Percentiles rank a stretch among this genome's conserved stretches.
Conservation (phyloP, 2,113 vertebrate genomes). For the Pao palembangensis region DNA sequence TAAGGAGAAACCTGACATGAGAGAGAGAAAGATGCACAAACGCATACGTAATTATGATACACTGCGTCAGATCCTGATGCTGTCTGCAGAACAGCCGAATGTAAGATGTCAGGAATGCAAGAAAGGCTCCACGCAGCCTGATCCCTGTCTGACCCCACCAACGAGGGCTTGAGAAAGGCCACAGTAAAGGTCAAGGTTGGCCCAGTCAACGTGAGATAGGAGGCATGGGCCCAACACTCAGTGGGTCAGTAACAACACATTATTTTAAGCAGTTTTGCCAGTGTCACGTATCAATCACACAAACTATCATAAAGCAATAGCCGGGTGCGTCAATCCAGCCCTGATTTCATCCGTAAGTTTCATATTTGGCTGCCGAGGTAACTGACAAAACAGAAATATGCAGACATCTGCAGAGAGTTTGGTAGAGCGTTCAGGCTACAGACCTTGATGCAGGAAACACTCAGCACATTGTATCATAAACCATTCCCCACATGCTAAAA, state of each 20-base stretch:
- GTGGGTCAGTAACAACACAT: constrained; percentile 3
- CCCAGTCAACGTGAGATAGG: constrained; percentile 3
- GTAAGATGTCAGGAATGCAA: too few relatives aligned
- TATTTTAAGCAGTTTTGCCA: constrained; percentile 7
- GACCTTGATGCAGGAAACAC: neutral
- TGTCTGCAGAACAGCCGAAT: too few relatives aligned
- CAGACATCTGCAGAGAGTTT: neutral
- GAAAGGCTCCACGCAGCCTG: constrained; percentile 29
- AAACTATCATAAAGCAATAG: neutral
- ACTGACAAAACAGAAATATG: neutral
- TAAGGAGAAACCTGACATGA: too few relatives aligned
- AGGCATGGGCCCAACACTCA: neutral
- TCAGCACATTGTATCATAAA: neutral
- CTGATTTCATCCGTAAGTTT: neutral
- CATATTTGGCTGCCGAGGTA: neutral
- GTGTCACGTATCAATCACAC: neutral
- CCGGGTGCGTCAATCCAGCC: neutral
- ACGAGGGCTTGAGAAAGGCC: constrained; percentile 48
- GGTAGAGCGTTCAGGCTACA: neutral
- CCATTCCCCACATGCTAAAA: neutral
- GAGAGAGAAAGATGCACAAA: too few relatives aligned
- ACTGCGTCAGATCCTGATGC: too few relatives aligned
- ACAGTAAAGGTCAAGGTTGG: constrained; percentile 38
- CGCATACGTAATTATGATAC: too few relatives aligned
- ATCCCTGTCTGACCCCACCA: constrained; percentile 31